Evolutionary conservation across 2,113 vertebrate species (phyloP), one percentile per base, ranked within the genome.

Genomic region (Amazona guildingii): DNA sequence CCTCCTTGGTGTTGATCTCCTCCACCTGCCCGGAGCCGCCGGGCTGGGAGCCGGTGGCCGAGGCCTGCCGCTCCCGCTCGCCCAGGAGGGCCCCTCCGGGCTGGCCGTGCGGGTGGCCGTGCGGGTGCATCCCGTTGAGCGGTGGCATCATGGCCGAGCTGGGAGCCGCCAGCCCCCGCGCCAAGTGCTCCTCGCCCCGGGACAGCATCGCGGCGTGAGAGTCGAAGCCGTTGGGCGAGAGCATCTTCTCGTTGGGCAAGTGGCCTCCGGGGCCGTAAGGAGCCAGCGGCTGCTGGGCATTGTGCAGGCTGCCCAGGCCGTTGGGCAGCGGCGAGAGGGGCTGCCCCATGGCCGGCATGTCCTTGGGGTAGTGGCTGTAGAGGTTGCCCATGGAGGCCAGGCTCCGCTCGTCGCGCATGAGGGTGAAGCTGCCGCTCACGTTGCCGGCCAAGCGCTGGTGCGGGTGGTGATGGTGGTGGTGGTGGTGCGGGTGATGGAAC

Each of bases 1-100:
- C 99, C 97, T 99, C 99, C 96, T 99, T 99, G 90, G 99, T 99
- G 99, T 99, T 99, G 98, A 99, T 99, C 95, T 99, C 99, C 97
- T 99, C 99, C 73, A 98, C 98, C 97, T 99, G 99, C 17, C 98
- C 98, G 23, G 98, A 98, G 90, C 98, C 98, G 13, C 97, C 98
- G 73, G 98, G 97, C 70, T 99, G 99, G 11, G 98, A 98, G 28
- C 98, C 98, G 44, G 98, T 97, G 27, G 97, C 98, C 48, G 89
- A 96, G 91, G 97, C 98, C 94, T 98, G 98, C 54, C 98, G 97
- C 81, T 98, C 99, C 96, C 97, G 92, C 35, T 99, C 99, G 70
- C 98, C 98, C 93, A 99, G 98, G 97, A 98, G 98, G 54, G 98
- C 98, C 12, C 98, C 98, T 49, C 98, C 98, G 67, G 98, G 97